Conservation (phyloP, 1,140 invertebrate genomes). For the Pseudomyrmex pallidus region DNA sequence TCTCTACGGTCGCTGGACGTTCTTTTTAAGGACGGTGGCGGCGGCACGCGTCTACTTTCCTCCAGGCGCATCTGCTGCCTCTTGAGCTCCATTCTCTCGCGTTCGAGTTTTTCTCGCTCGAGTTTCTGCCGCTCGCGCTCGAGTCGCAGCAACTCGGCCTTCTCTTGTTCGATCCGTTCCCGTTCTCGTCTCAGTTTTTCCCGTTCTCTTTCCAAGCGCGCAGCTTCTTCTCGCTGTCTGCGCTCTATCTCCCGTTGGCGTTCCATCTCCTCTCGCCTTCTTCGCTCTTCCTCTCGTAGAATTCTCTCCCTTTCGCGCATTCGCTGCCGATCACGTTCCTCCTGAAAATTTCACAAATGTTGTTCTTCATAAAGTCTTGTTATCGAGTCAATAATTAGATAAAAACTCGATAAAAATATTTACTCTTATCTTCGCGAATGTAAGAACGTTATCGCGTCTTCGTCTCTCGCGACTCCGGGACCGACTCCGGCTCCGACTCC, state of each 20-base stretch:
- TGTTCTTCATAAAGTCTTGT: background rate
- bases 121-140: constrained; percentile 92
- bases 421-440: constrained; percentile 89
- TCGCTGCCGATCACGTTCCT: constrained; percentile 92
- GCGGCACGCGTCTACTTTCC: constrained; percentile 81
- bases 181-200: constrained; percentile 91
- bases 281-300: constrained; percentile 91
- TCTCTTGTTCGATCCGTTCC: constrained; percentile 91
- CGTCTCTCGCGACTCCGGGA: constrained; percentile 82
- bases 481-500: constrained; percentile 77
- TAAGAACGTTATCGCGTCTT: constrained; percentile 86
- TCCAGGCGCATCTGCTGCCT: constrained; percentile 88
- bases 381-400: background rate
- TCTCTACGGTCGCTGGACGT: constrained; percentile 80
- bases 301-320: constrained; percentile 91
- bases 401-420: constrained; percentile 61
- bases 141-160: constrained; percentile 91
- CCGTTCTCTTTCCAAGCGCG: constrained; percentile 91
- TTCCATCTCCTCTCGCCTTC: constrained; percentile 89
- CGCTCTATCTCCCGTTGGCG: constrained; percentile 91
- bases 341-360: constrained; percentile 79
- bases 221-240: constrained; percentile 92
- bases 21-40: constrained; percentile 81
- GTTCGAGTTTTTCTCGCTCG: constrained; percentile 93
- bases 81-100: constrained; percentile 93